A percentile compares a stretch with the other conserved stretches of the same genome.
phyloP scores from a whole-genome alignment of 1,140 invertebrate species.

The Apis dorsata region DNA sequence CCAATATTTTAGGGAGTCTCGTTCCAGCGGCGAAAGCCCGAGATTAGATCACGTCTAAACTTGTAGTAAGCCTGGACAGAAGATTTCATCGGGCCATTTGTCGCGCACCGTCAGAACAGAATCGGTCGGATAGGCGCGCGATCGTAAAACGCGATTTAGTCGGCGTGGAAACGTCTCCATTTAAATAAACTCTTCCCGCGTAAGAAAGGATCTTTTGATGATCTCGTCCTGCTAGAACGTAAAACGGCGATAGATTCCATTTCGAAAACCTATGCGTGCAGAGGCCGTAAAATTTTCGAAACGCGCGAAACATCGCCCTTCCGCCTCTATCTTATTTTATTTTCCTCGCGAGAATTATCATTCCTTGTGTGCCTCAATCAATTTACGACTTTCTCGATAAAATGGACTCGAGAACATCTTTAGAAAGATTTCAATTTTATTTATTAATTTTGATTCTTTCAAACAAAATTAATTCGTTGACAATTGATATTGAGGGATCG shows the following conservation, averaged over 20 bases:
- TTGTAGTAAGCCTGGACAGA: constrained; percentile 36
- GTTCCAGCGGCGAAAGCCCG: constrained; percentile 21
- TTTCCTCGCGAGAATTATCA: constrained; percentile 1
- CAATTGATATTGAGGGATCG: no score
- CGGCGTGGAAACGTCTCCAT: constrained; percentile 56
- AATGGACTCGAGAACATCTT: neutral
- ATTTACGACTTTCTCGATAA: constrained; percentile 33
- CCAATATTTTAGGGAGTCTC: constrained; percentile 22
- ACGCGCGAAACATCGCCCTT: neutral
- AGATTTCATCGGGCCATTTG: constrained; percentile 57
- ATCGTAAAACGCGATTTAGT: constrained; percentile 54
- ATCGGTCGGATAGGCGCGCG: constrained; percentile 39
- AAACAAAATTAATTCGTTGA: no score
- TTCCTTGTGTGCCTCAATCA: neutral
- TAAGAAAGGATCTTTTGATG: constrained; percentile 37
- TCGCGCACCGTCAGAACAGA: constrained; percentile 35
- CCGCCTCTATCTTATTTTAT: neutral
- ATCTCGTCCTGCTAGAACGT: constrained; percentile 42
- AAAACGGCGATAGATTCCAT: constrained; percentile 44
- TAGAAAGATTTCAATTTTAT: no score
- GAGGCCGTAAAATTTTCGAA: constrained; percentile 35
- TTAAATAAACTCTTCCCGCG: constrained; percentile 44
- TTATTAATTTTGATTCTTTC: no score
- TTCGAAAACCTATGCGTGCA: neutral
- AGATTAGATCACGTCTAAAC: constrained; percentile 53